A percentile compares a stretch with the other conserved stretches of the same genome.
phyloP scores from a whole-genome alignment of 2,888 invertebrate genomes.

The Coenonympha arcania region DNA sequence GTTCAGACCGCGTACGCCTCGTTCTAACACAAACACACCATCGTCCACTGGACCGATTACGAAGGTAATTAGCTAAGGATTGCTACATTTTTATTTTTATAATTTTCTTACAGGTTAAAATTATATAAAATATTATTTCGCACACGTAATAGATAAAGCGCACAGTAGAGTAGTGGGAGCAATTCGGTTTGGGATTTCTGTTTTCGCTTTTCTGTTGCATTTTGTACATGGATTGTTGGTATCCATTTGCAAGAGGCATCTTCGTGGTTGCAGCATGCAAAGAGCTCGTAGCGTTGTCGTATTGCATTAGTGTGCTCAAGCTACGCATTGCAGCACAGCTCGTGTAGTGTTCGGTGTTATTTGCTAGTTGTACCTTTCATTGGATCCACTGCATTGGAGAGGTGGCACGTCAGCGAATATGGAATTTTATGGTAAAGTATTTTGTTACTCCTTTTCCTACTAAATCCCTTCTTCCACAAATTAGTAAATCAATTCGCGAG shows the following conservation, averaged over 20 bases:
- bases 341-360: slow-evolving; percentile 72
- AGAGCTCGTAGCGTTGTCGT: slow-evolving; percentile 72
- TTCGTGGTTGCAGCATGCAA: slow-evolving; percentile 68
- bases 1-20: slow-evolving; percentile 95
- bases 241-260: slow-evolving; percentile 68
- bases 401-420: slow-evolving; percentile 70
- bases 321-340: slow-evolving; percentile 68
- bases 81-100: slow-evolving; percentile 37
- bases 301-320: slow-evolving; percentile 70
- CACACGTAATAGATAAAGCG: slow-evolving; percentile 64
- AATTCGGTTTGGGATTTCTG: slow-evolving; percentile 65
- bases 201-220: slow-evolving; percentile 55
- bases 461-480: slow-evolving; percentile 59
- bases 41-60: slow-evolving; percentile 91
- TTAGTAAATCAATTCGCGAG: slow-evolving; percentile 43
- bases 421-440: slow-evolving; percentile 71
- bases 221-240: slow-evolving; percentile 59
- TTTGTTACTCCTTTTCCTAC: slow-evolving; percentile 60
- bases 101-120: slow-evolving; percentile 54
- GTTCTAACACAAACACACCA: slow-evolving; percentile 81
- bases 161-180: slow-evolving; percentile 70
- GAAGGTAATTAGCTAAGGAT: slow-evolving; percentile 81
- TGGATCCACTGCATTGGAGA: slow-evolving; percentile 72
- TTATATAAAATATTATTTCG: slow-evolving; percentile 51
- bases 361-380: slow-evolving; percentile 60